phyloP scores from a whole-genome alignment of 2,797 vertebrate species.

The Rhynchonycteris naso region DNA sequence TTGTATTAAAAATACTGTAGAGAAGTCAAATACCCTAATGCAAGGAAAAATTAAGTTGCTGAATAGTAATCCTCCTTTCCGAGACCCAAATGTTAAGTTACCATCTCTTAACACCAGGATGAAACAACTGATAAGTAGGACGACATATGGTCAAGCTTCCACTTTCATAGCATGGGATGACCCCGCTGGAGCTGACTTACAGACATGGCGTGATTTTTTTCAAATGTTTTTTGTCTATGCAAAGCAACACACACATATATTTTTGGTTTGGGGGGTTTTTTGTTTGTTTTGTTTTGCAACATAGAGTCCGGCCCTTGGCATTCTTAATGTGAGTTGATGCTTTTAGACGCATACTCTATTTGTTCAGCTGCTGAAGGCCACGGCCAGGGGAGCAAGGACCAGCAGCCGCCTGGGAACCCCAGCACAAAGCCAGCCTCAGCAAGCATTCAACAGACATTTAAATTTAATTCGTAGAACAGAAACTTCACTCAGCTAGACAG shows the following conservation, averaged over 20 bases:
- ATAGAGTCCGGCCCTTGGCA: neutral
- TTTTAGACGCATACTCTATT: neutral
- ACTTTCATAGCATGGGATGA: neutral
- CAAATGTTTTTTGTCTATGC: neutral
- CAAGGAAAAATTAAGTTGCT: neutral
- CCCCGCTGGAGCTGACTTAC: neutral
- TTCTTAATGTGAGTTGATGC: neutral
- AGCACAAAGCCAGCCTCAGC: neutral
- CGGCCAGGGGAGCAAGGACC: neutral
- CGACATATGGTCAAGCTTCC: neutral
- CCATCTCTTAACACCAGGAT: neutral
- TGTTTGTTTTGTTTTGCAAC: slow-evolving; percentile 8
- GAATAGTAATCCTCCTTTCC: neutral
- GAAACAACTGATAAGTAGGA: neutral
- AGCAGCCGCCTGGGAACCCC: neutral
- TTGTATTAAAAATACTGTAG: neutral
- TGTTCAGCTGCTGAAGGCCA: neutral
- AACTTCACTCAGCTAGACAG: neutral
- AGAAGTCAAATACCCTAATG: slow-evolving; percentile 1
- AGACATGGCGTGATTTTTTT: neutral
- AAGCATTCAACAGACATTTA: neutral
- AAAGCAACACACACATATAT: neutral
- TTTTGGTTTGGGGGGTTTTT: neutral
- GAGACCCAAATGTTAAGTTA: neutral
- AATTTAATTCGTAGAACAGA: neutral